These are phyloP conservation scores for Ispidina lecontei DNA, from an alignment of 2,797 vertebrate species.

Conservation along the genomic window DNA sequence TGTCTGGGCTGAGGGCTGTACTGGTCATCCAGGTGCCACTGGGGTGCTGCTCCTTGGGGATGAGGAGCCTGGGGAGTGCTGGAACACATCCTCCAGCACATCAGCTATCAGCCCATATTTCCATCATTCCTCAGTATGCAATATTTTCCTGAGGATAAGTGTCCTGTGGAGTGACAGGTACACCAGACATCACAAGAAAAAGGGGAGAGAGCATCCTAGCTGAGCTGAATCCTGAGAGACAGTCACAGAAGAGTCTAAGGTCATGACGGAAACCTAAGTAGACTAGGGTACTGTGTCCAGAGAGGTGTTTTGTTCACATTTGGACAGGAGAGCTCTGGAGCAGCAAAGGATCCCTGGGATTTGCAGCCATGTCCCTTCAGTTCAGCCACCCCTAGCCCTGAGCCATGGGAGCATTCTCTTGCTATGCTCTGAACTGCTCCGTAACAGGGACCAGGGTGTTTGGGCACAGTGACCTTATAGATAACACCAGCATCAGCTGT, in stretches of 20 bases:
- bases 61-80: not conserved
- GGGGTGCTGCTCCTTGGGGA: not conserved
- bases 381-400: not conserved
- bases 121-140: not conserved
- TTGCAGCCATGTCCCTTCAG: not conserved
- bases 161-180: not conserved
- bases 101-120: not conserved
- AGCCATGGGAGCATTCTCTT: not conserved
- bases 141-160: not conserved
- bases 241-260: not conserved
- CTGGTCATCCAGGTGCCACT: accelerated
- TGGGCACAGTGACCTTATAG: not conserved
- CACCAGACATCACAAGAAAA: not conserved
- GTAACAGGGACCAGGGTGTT: too few relatives aligned
- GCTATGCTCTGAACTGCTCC: not conserved
- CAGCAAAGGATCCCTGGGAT: not conserved
- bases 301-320: not conserved
- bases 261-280: not conserved
- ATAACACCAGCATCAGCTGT: not conserved
- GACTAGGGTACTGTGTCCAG: not conserved
- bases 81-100: not conserved
- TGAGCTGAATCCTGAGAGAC: not conserved
- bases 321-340: not conserved
- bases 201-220: not conserved
- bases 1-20: not conserved